Base-by-base conservation (phyloP, 1,140 invertebrate species). In the Mylabris phalerata region DNA sequence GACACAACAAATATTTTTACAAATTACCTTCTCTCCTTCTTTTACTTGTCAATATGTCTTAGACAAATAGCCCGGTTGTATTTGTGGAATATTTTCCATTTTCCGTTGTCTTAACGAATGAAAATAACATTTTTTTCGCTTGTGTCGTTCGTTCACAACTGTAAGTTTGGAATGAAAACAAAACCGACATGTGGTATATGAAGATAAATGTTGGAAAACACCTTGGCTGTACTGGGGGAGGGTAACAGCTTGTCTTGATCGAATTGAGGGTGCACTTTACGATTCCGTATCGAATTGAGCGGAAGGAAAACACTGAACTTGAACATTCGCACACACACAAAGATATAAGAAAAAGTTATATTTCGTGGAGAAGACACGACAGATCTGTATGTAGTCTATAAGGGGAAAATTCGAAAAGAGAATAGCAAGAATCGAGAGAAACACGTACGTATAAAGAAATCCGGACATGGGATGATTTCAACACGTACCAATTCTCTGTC, bases 121-220 rank as follows among this genome's bases (percentile, higher is more conserved):
- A 19, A 19, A 19, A 19, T 19, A 19, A 19, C 19, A 19, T 1
- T 19, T 13, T 19, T 19, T 19, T 19, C 19, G 19, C 1, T 19
- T 19, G 19, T 19, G 19, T 19, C 19, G 19, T 19, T 19, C 19
- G 19, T 19, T 19, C 19, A 19, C 1, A 19, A 32, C 7, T 2
- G 41, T n/a, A 42, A 5, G 0, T 6, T n/a, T 42, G 43, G 43
- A 58, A 46, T 26, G 56, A 50, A 62, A 61, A 59, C 56, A 65
- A 59, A 48, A 52, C 50, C 54, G 56, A 57, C 60, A 59, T 65
- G 61, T 65, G 55, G 63, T 62, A 61, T 65, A 65, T 65, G 63
- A 65, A 65, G 63, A 65, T 65, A 65, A 65, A 65, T 65, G 63
- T 65, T 60, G 54, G 52, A 59, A 65, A 62, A 64, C 63, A 65